Conservation (phyloP, 2,888 invertebrate species). For the Drosophila macrothrix region DNA sequence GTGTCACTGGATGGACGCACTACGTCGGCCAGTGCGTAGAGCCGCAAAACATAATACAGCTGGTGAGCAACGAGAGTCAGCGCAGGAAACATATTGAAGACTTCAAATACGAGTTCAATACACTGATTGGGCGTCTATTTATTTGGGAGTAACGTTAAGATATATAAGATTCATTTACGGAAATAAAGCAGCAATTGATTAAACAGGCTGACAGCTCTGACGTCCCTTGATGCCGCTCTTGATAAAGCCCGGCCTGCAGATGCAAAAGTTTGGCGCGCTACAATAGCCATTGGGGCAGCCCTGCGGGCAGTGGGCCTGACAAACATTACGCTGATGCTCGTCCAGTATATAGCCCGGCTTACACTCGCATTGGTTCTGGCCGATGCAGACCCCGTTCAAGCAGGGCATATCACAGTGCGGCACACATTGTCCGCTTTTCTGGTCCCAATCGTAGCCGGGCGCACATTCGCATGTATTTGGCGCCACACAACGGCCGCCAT, state of each 20-base stretch:
- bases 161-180: background rate
- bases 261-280: constrained; percentile 90
- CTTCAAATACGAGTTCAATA: constrained; percentile 75
- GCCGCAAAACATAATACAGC: constrained; percentile 37
- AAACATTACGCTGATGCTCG: constrained; percentile 84
- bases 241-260: constrained; percentile 89
- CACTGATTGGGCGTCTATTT: constrained; percentile 72
- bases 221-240: constrained; percentile 85
- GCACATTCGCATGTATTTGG: constrained; percentile 84
- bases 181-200: constrained; percentile 15
- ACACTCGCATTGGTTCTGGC: constrained; percentile 87
- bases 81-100: constrained; percentile 60
- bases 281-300: constrained; percentile 91
- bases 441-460: constrained; percentile 76
- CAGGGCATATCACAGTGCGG: constrained; percentile 88
- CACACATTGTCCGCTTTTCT: constrained; percentile 85
- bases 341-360: constrained; percentile 86
- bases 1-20: constrained; percentile 65
- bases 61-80: constrained; percentile 55
- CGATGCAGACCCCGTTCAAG: constrained; percentile 90
- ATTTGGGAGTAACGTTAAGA: constrained; percentile 17
- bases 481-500: constrained; percentile 85
- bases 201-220: constrained; percentile 86
- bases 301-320: constrained; percentile 88
- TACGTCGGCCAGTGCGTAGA: constrained; percentile 77